Base-by-base conservation (phyloP, 1,140 invertebrate genomes). In the Drosophila lacteicornis region DNA sequence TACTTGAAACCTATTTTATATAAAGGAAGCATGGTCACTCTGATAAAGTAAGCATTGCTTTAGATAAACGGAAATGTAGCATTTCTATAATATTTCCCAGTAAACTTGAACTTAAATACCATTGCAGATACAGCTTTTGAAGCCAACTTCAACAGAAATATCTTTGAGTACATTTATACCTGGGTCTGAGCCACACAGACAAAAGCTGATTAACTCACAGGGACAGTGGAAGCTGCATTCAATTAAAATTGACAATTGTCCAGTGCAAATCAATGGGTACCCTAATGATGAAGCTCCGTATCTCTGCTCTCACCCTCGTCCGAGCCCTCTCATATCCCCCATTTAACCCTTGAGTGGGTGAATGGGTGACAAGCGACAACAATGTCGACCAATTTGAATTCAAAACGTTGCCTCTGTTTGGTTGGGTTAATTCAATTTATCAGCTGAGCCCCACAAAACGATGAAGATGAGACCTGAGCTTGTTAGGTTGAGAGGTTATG, bases 391-490 rank as follows among this genome's bases (percentile, higher is more conserved):
- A 79, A 79, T 78, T 78, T 69, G 43, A 76, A 77, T 77, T 78
- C 74, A 78, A 69, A 77, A 60, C 75, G 43, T 38, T 76, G 62
- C 38, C 46, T 58, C 27, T 86, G 80, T 79, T 79, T 88, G 76
- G 70, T 70, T 84, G 83, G 85, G 59, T 81, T 90, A 85, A 88
- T 90, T 88, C 80, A 90, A 88, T 88, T 90, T 85, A 88, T 58
- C 77, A 51, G 53, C 62, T 40, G 36, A 60, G 45, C 53, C 42
- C 70, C 43, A 75, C 71, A 75, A 75, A 75, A 75, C 71, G 70
- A 77, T 77, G 74, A 75, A 77, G 57, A 51, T 73, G 70, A 25
- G 63, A 68, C 36, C 49, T 70, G 40, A 68, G 67, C 67, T 70
- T 55, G 67, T 70, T 70, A 74, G 49, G 50, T 19, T 27, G 73